These are phyloP conservation scores for Okamejei kenojei DNA, from an alignment of 2,797 vertebrate genomes.

Conservation along the genomic window DNA sequence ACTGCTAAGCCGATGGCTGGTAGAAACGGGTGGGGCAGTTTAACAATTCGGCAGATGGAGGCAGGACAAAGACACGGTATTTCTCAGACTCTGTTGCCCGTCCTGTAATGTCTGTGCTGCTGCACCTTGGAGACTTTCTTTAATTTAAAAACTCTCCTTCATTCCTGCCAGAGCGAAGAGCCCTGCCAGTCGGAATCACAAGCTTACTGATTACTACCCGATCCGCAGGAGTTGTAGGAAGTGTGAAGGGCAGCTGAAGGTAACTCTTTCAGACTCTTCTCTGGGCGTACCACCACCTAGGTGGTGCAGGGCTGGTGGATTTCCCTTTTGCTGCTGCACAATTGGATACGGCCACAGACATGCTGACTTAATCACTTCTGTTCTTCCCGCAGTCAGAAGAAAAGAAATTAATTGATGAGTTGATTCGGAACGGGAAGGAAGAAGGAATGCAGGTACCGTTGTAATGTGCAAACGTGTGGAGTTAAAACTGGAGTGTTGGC, in stretches of 20 bases:
- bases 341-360: neutral
- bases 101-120: neutral
- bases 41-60: no score
- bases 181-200: constrained; percentile 71
- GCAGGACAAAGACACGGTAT: neutral
- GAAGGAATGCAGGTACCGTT: constrained; percentile 85
- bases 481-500: neutral
- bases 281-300: neutral
- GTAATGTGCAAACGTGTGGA: neutral
- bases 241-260: constrained; percentile 85
- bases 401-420: constrained; percentile 76
- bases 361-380: neutral
- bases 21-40: no score
- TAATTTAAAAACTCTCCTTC: neutral
- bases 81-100: neutral
- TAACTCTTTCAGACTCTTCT: constrained; percentile 45
- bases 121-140: neutral
- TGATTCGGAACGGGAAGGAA: constrained; percentile 84
- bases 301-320: neutral
- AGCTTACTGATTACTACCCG: constrained; percentile 90
- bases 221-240: constrained; percentile 87
- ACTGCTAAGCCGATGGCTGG: no score
- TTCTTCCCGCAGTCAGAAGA: constrained; percentile 72
- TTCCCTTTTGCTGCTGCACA: neutral
- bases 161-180: constrained; percentile 57